Evolutionary conservation across 2,113 vertebrate species (phyloP).

Genomic region (Pseudonaja textilis): DNA sequence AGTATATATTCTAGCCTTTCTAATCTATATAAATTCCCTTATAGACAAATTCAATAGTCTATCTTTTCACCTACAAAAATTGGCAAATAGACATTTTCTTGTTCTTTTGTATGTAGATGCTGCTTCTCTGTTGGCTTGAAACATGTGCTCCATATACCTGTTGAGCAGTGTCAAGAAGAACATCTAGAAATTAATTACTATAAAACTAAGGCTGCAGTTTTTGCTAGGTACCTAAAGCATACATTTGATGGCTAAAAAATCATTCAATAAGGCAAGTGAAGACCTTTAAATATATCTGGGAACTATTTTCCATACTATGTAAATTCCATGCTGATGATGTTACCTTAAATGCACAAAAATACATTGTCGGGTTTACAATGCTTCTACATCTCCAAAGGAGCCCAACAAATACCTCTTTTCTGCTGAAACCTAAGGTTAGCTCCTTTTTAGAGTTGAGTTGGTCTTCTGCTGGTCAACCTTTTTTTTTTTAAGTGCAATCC

Average conservation of each 20-base stretch:
- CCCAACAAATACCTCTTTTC: neutral
- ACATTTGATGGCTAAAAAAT: neutral
- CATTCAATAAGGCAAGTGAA: neutral
- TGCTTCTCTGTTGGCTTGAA: neutral
- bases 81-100: neutral
- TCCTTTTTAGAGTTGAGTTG: neutral
- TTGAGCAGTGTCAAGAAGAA: neutral
- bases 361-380: neutral
- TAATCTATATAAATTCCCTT: neutral
- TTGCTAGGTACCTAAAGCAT: neutral
- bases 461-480: neutral
- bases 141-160: neutral
- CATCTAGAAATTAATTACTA: neutral
- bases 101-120: neutral
- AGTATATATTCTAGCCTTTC: neutral
- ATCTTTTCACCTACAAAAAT: neutral
- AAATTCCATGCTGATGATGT: neutral
- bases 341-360: neutral
- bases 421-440: neutral
- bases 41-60: neutral
- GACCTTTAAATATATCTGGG: neutral
- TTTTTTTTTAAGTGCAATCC: neutral
- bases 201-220: neutral
- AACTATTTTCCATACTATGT: neutral
- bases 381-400: neutral